Base-by-base conservation (phyloP, 2,888 invertebrate genomes). In the Argyra leucocephala region DNA sequence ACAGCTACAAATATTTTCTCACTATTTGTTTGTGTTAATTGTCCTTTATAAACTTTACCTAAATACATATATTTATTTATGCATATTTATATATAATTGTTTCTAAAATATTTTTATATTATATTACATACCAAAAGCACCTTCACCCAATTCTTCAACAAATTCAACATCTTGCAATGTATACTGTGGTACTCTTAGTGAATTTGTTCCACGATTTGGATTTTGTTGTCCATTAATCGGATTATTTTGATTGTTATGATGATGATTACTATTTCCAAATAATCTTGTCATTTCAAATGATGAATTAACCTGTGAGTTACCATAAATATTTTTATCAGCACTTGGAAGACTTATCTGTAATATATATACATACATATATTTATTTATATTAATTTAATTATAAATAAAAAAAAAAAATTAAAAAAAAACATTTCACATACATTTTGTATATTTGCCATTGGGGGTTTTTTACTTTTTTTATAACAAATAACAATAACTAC, bases 41-140 rank as follows among this genome's bases (percentile, higher is more conserved):
- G 93, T 1, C 96, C 97, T 81, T 95, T 95, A 78, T 94, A 98
- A 0, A 97, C 96, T 82, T 94, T 96, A 23, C 78, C 78, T 79
- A 61, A 59, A 67, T n/a, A 58, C 6, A 88, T 88, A 84, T 48
- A 48, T 57, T 59, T 22, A 23, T 22, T 22, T 15, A 4, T 5
- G 7, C 6, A 6, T 59, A 58, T 58, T 21, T 59, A 23, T 22
- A 15, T 59, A 15, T 59, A 59, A 23, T 15, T 22, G 10, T 22
- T 15, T 59, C 1, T 22, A 15, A 12, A 59, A 2, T 15, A 59
- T n/a, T n/a, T n/a, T n/a, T n/a, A n/a, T n/a, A n/a, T n/a, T 60
- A n/a, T 22, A 24, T 58, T 63, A 65, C 63, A 69, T 74, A 79
- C 97, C 97, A 78, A 96, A 98, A 36, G 96, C 95, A 15, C 98